Percentiles rank a stretch among this genome's conserved stretches.
Evolutionary conservation across 2,797 vertebrate species (phyloP).

Genomic region (Pogoniulus pusillus): DNA sequence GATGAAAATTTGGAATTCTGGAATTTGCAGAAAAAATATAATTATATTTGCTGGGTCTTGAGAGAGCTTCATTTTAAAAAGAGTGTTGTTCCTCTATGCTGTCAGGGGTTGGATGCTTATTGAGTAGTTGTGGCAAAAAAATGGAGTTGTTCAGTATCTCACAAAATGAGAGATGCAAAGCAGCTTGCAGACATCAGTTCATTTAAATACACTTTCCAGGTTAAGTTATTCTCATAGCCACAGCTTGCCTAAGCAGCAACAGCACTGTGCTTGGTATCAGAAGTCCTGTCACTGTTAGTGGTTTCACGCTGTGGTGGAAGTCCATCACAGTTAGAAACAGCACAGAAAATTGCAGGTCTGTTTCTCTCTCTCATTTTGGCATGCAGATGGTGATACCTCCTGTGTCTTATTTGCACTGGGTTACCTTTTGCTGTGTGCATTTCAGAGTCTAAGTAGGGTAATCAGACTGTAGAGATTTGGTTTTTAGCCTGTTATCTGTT

Average conservation of each 20-base stretch:
- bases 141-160: rapidly evolving
- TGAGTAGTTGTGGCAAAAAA: not conserved
- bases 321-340: too few relatives aligned
- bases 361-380: not conserved
- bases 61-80: not conserved
- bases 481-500: not conserved
- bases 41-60: not conserved
- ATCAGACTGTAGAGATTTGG: not conserved
- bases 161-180: not conserved
- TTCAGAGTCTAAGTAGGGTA: not conserved
- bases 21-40: not conserved
- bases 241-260: not conserved
- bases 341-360: too few relatives aligned
- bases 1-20: not conserved
- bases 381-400: not conserved
- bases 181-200: not conserved
- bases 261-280: too few relatives aligned
- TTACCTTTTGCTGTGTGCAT: not conserved
- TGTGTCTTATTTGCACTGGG: not conserved
- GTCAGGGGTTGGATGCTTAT: rapidly evolving
- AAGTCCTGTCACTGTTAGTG: not conserved
- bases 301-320: not conserved
- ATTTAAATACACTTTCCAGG: not conserved
- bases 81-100: not conserved
- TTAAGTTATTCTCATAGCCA: not conserved